Base-by-base conservation (phyloP, 1,140 invertebrate species). In the Pseudomyrmex concolor region DNA sequence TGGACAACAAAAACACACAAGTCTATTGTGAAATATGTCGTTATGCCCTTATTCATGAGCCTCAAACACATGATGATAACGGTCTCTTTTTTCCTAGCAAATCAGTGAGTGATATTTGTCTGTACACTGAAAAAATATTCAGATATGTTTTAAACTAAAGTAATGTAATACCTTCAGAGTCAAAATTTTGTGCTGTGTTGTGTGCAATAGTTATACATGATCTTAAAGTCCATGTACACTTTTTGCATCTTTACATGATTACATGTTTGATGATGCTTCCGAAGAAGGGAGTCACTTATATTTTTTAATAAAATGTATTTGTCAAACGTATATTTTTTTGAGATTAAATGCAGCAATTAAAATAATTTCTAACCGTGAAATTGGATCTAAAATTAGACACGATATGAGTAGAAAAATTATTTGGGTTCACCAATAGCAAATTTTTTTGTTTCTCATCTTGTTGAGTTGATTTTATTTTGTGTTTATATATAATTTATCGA, bases 31-130 rank as follows among this genome's bases (percentile, higher is more conserved):
- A 63, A 34, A 63, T 12, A 43, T 63, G 22, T 13, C 22, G 60
- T 34, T 15, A 63, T 63, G 60, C 22, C 1, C 8, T 63, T 34
- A 15, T 63, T 34, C 60, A 63, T 5, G 12, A 34, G 22, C 22
- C 22, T 25, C 22, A 25, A 25, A 25, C 22, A 25, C 22, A 25
- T 25, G 22, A 25, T 25, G 22, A 59, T 17, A 59, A 59, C 10
- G 17, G n/a, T 19, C 55, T 59, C 12, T n/a, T 59, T 19, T 59
- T 59, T 59, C 55, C 55, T 59, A 59, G 55, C 12, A 59, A 59
- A n/a, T 59, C 55, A 19, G 55, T 59, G 10, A 19, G 5, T 59
- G 55, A 59, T 59, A 59, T 59, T 59, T 59, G 55, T 59, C 9
- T 59, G 15, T 59, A 59, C 10, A 59, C n/a, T 19, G 55, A 59